These are phyloP conservation scores for Sarcophaga bullata DNA, from an alignment of 1,140 invertebrate species.

Conservation along the genomic window DNA sequence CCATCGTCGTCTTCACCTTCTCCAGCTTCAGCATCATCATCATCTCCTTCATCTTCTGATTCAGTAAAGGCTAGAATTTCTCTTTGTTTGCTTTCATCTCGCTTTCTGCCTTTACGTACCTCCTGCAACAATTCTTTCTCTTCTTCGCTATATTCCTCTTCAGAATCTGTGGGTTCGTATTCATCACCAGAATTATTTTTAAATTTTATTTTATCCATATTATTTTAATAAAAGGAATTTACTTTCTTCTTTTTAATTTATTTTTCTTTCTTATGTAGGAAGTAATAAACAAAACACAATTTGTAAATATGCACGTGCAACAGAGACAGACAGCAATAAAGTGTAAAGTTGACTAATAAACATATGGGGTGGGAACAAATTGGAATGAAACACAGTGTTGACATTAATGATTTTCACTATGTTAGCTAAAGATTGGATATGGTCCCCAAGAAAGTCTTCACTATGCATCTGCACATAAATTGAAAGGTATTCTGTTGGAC, in stretches of 20 bases:
- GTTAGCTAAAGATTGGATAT: too few relatives aligned
- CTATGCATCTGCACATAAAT: too few relatives aligned
- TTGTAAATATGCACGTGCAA: slow-evolving; percentile 25
- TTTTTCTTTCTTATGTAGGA: background rate
- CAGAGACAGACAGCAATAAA: background rate
- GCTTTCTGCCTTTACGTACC: slow-evolving; percentile 67
- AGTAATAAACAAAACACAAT: background rate
- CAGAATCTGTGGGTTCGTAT: slow-evolving; percentile 76
- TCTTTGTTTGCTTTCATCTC: slow-evolving; percentile 71
- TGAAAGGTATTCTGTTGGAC: too few relatives aligned
- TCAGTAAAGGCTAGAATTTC: slow-evolving; percentile 74
- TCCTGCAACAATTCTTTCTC: slow-evolving; percentile 74
- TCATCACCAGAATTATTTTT: slow-evolving; percentile 35
- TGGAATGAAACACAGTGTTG: too few relatives aligned
- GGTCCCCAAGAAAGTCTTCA: too few relatives aligned
- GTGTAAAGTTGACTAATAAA: background rate
- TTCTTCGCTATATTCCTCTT: slow-evolving; percentile 75
- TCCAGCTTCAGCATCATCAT: slow-evolving; percentile 68
- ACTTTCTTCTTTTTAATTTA: background rate
- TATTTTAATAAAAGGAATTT: background rate
- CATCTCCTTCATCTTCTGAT: slow-evolving; percentile 63
- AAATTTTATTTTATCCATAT: slow-evolving; percentile 44
- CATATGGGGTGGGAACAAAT: too few relatives aligned
- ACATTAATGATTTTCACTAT: too few relatives aligned
- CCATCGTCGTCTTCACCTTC: slow-evolving; percentile 65